phyloP scores from a whole-genome alignment of 2,797 vertebrate species.

The Pteropus rufus region DNA sequence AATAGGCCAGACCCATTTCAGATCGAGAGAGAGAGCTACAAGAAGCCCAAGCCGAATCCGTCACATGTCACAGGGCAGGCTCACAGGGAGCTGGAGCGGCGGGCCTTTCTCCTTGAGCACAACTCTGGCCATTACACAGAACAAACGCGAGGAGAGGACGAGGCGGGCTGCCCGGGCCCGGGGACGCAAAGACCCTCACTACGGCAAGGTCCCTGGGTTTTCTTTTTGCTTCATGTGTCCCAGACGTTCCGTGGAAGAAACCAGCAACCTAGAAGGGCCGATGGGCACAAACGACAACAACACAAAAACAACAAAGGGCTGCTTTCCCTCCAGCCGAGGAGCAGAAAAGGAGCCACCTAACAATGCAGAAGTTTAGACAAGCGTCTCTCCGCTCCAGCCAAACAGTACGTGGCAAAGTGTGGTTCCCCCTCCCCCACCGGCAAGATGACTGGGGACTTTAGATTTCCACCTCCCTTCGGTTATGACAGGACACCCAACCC shows the following conservation, averaged over 20 bases:
- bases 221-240: not conserved
- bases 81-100: not conserved
- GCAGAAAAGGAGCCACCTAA: not conserved
- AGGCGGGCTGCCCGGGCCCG: no score
- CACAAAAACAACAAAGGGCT: no score
- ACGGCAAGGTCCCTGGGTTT: not conserved
- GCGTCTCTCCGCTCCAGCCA: not conserved
- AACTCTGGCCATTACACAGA: not conserved
- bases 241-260: not conserved
- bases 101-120: not conserved
- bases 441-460: not conserved
- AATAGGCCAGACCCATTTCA: not conserved
- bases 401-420: no score
- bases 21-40: accelerated
- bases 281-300: not conserved
- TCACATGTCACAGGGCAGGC: not conserved
- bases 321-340: not conserved
- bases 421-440: not conserved
- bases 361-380: no score
- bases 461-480: not conserved
- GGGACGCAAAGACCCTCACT: not conserved
- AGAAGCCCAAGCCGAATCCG: not conserved
- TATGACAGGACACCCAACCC: not conserved
- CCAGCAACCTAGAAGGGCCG: not conserved
- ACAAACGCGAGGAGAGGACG: not conserved